Base-by-base conservation (phyloP, 2,888 invertebrate genomes). In the Willowsia nigromaculata region DNA sequence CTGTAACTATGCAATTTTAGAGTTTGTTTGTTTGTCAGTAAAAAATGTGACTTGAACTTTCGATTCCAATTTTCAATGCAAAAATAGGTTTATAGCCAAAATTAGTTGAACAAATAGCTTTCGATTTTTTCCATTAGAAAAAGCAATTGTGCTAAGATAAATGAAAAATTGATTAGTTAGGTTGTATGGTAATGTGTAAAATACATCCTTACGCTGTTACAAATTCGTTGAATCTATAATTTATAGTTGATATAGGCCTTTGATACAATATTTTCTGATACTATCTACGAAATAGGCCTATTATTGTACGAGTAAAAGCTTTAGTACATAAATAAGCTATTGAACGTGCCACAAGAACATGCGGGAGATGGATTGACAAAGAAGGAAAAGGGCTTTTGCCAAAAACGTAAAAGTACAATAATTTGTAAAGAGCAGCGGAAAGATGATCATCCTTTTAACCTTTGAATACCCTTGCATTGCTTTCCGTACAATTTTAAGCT, bases 81-180 rank as follows among this genome's bases (percentile, higher is more conserved):
- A 43, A 40, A 71, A 43, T 40, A 43, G 71, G 71, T 71, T 71
- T 71, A 71, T 43, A 40, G 43, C 71, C 71, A 40, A 71, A 22
- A 43, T 9, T 0, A 33, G 33, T n/a, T n/a, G 7, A 22, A 22
- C 18, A 71, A 43, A 68, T 68, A 1, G 18, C 22, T n/a, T 40
- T 9, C n/a, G 11, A 40, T 13, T 65, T 65, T 65, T 65, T 0
- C 33, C 37, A 30, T n/a, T 11, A 37, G 0, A 68, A 68, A 22
- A 22, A 37, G 68, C 1, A 68, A 22, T n/a, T 43, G 40, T 40
- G 40, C 71, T 3, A 43, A 71, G 37, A 68, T 22, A 71, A 65
- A 65, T 65, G 43, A 71, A 43, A 43, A 71, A 71, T 71, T 71
- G 71, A 71, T 71, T 71, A 25, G 71, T 43, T 71, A 43, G 25